Evolutionary conservation across 2,888 invertebrate species (phyloP).

Genomic region (Nemotelus pantherinus): DNA sequence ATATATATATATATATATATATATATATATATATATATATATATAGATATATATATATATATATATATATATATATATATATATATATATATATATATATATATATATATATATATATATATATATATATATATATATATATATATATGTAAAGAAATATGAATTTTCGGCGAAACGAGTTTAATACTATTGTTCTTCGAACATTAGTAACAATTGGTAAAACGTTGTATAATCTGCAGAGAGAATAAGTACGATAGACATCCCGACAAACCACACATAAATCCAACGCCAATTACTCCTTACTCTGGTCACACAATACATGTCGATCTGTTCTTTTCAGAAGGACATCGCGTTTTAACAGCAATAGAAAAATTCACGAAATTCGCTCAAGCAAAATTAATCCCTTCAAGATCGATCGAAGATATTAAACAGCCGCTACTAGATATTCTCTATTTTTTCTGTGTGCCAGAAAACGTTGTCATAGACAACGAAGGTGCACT

Average conservation of each 20-base stretch:
- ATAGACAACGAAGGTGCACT: conserved; percentile 46
- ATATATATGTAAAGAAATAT: no score
- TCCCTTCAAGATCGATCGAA: conserved; percentile 30
- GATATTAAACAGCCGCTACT: conserved; percentile 39
- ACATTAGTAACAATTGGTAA: conserved; percentile 31
- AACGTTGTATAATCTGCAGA: conserved; percentile 34
- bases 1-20: no score
- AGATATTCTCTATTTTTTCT: conserved; percentile 36
- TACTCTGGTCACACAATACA: conserved; percentile 38
- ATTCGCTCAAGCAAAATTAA: conserved; percentile 21
- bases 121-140: no score
- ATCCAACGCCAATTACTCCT: conserved; percentile 32
- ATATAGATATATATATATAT: no score
- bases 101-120: no score
- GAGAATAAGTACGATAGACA: conserved; percentile 46
- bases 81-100: no score
- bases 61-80: no score
- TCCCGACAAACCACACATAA: conserved; percentile 21
- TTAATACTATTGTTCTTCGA: no score
- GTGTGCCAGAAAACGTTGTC: conserved; percentile 38
- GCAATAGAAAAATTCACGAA: conserved; percentile 49
- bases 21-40: no score
- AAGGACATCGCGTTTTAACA: conserved; percentile 46
- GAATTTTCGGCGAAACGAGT: no score
- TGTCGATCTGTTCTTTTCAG: conserved; percentile 36